Evolutionary conservation across 2,888 invertebrate species (phyloP).

Genomic region (Coenonympha arcania): DNA sequence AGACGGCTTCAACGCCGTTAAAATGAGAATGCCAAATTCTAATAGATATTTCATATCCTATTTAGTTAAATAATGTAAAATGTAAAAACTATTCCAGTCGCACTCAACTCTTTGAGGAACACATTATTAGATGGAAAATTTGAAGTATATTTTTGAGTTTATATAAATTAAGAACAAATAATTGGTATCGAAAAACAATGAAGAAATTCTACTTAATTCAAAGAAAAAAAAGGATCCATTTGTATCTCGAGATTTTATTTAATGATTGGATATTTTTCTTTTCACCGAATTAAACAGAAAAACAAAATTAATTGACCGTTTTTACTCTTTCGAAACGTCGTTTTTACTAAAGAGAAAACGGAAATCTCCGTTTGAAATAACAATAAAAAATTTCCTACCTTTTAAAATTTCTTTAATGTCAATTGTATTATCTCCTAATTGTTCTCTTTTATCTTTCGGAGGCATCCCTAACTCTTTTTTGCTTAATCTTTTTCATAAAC

Average conservation of each 20-base stretch:
- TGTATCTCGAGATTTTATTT: not conserved
- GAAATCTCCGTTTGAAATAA: not conserved
- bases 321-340: not conserved
- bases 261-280: not conserved
- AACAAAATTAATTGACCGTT: not conserved
- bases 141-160: too few relatives aligned
- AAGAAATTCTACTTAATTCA: not conserved
- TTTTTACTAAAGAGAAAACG: not conserved
- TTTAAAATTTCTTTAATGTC: conserved; percentile 1
- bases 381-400: not conserved
- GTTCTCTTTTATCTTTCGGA: conserved; percentile 20
- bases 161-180: not conserved
- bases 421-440: conserved; percentile 13
- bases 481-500: conserved; percentile 21
- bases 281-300: conserved; percentile 2
- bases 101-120: too few relatives aligned
- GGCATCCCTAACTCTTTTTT: conserved; percentile 22
- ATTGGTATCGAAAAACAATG: not conserved
- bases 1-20: too few relatives aligned
- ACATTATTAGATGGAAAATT: too few relatives aligned
- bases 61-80: too few relatives aligned
- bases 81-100: too few relatives aligned
- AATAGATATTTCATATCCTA: too few relatives aligned
- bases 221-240: not conserved
- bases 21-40: too few relatives aligned